Evolutionary conservation across 2,888 invertebrate species (phyloP).

Genomic region (Campaea margaritaria): DNA sequence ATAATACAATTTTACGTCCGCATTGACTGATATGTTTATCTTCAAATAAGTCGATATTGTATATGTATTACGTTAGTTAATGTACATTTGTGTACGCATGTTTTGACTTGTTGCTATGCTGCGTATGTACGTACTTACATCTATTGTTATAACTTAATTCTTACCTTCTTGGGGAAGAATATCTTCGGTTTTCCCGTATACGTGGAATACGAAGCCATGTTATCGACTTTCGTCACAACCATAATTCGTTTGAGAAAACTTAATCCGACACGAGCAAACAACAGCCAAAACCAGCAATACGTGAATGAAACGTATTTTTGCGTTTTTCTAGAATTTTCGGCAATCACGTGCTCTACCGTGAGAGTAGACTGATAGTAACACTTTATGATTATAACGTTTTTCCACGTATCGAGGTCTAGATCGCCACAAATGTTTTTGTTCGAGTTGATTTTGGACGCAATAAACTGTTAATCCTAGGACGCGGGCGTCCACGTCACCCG

Average conservation of each 20-base stretch:
- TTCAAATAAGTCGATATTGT: conserved; percentile 6
- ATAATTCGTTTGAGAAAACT: conserved; percentile 77
- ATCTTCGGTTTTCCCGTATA: conserved; percentile 83
- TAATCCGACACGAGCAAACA: conserved; percentile 68
- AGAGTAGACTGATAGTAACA: conserved; percentile 64
- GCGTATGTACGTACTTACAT: background rate
- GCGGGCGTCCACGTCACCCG: conserved; percentile 78
- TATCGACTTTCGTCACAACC: conserved; percentile 82
- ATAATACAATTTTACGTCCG: conserved; percentile 17
- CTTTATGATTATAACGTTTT: conserved; percentile 62
- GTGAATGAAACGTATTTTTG: conserved; percentile 56
- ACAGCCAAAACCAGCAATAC: conserved; percentile 60
- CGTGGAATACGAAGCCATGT: conserved; percentile 82
- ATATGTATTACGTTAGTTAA: conserved; percentile 8
- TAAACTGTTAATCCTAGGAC: conserved; percentile 76
- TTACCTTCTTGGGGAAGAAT: conserved; percentile 83
- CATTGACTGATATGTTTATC: conserved; percentile 15
- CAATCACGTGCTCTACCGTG: conserved; percentile 66
- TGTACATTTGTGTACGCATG: conserved; percentile 27
- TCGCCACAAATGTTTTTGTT: conserved; percentile 72
- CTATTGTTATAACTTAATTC: conserved; percentile 33
- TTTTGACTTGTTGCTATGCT: conserved; percentile 33
- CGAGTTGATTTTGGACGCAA: conserved; percentile 73
- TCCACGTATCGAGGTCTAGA: conserved; percentile 60
- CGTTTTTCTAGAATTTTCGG: conserved; percentile 78